Conservation (phyloP, 2,113 vertebrate species). For the Isichthys henryi region DNA sequence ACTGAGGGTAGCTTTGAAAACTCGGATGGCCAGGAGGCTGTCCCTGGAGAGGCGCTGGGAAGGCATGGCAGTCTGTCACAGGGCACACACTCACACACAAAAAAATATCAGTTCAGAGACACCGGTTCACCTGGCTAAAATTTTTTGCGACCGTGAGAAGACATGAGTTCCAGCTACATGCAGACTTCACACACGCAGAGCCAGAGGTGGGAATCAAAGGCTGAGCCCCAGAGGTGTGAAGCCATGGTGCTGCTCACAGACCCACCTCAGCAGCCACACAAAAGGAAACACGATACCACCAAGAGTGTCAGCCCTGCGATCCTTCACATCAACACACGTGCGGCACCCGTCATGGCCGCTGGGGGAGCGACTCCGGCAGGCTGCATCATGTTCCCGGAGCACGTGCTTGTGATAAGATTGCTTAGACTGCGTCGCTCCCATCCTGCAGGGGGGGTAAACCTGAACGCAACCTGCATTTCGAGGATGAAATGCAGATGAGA, state of each 20-base stretch:
- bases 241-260: neutral
- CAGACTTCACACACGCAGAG: neutral
- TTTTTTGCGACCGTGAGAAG: neutral
- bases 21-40: neutral
- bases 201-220: neutral
- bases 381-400: neutral
- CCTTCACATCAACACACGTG: neutral
- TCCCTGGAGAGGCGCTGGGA: neutral
- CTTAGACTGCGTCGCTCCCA: neutral
- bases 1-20: neutral
- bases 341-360: neutral
- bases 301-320: neutral
- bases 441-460: neutral
- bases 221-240: neutral
- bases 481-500: neutral
- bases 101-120: neutral
- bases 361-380: neutral
- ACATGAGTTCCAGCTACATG: neutral
- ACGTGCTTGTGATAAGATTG: neutral
- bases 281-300: neutral
- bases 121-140: neutral
- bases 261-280: no score
- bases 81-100: neutral
- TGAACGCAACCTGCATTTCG: neutral
- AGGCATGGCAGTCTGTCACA: neutral